Percentiles rank a stretch among this genome's conserved stretches.
Evolutionary conservation across 2,888 invertebrate genomes (phyloP).

Genomic region (Chirona hameri): DNA sequence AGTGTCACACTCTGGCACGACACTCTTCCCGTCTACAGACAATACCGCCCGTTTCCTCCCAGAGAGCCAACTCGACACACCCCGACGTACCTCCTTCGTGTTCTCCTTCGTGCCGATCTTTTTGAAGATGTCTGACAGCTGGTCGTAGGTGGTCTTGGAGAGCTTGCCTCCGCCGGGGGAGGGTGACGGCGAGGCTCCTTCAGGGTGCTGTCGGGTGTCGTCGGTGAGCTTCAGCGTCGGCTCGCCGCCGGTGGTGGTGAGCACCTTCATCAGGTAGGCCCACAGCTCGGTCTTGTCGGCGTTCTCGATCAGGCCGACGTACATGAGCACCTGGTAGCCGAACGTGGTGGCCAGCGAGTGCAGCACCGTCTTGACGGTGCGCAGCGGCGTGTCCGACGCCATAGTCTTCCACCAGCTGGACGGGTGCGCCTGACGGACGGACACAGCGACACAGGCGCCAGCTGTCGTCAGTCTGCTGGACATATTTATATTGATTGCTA

Average conservation of each 20-base stretch:
- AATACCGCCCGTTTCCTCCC: no score
- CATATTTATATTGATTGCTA: no score
- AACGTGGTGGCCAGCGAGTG: conserved; percentile 87
- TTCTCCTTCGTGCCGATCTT: conserved; percentile 86
- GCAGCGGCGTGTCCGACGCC: conserved; percentile 72
- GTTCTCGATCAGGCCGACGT: conserved; percentile 53
- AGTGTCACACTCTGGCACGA: no score
- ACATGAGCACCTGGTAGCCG: conserved; percentile 69
- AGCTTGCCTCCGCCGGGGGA: background rate
- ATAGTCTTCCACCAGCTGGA: conserved; percentile 81
- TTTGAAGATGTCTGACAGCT: conserved; percentile 81
- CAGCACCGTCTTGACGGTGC: conserved; percentile 87
- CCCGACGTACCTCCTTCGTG: conserved; percentile 55
- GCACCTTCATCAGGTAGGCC: conserved; percentile 73
- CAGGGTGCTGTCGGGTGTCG: background rate
- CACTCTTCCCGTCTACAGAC: no score
- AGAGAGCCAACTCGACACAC: background rate
- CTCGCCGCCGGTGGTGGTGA: conserved; percentile 29
- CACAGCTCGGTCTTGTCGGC: conserved; percentile 81
- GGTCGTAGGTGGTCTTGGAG: conserved; percentile 71
- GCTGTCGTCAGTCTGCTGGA: no score
- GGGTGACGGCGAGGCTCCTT: background rate
- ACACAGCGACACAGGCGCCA: no score
- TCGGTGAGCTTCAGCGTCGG: background rate
- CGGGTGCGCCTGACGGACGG: conserved; percentile 61